phyloP scores from a whole-genome alignment of 2,888 invertebrate genomes.

The Cryptocephalus primarius region DNA sequence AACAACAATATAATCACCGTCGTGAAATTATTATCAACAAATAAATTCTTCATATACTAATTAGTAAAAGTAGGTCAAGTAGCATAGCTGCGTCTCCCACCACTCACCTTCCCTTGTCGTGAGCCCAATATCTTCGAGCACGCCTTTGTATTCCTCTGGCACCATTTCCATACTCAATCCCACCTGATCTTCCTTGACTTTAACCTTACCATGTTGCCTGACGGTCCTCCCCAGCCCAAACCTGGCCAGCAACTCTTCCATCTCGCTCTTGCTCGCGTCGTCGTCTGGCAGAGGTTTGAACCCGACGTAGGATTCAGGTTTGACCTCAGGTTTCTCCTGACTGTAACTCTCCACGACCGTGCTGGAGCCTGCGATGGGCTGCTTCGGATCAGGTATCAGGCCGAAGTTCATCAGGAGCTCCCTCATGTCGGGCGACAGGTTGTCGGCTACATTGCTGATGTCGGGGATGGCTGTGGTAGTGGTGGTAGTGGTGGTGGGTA shows the following conservation, averaged over 20 bases:
- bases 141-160: constrained; percentile 28
- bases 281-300: constrained; percentile 36
- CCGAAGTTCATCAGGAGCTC: constrained; percentile 39
- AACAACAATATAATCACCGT: no score
- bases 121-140: constrained; percentile 32
- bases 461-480: constrained; percentile 26
- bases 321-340: constrained; percentile 25
- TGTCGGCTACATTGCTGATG: constrained; percentile 30
- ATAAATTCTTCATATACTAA: no score
- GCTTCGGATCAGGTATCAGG: constrained; percentile 28
- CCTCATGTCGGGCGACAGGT: constrained; percentile 35
- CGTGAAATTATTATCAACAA: no score
- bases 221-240: constrained; percentile 30
- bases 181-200: constrained; percentile 11
- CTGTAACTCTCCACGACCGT: constrained; percentile 11
- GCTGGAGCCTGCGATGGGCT: neutral
- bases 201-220: constrained; percentile 16
- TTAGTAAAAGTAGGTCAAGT: no score
- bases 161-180: constrained; percentile 28
- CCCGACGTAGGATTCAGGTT: constrained; percentile 29
- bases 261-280: constrained; percentile 26
- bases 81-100: no score
- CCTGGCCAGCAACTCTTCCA: constrained; percentile 31
- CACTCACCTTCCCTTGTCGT: constrained; percentile 12
- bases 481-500: constrained; percentile 10